phyloP scores from a whole-genome alignment of 30 jellyfish, hydroid and myxozoan genomes.

The Hydractinia echinata region DNA sequence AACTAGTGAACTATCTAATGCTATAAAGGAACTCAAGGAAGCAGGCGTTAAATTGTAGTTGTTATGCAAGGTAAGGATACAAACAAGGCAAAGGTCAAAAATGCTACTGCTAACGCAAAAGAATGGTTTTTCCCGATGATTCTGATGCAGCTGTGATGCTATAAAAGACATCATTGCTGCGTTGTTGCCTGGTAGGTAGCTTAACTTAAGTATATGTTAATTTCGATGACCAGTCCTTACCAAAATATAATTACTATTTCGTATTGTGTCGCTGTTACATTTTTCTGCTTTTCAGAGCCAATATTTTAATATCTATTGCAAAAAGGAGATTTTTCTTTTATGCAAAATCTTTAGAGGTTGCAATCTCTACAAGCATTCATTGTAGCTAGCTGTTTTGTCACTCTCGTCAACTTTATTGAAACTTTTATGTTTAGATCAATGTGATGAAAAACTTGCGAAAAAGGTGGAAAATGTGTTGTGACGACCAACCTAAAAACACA shows the following conservation, averaged over 20 bases:
- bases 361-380: too few relatives aligned
- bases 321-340: too few relatives aligned
- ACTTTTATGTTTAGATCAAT: background rate
- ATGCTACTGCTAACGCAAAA: conserved; percentile 22
- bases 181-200: conserved; percentile 45
- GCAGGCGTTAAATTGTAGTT: conserved; percentile 33
- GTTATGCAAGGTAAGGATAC: conserved; percentile 37
- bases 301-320: too few relatives aligned
- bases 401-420: too few relatives aligned
- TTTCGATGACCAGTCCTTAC: too few relatives aligned
- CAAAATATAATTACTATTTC: too few relatives aligned
- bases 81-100: conserved; percentile 12
- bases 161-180: conserved; percentile 46
- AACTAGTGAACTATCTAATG: background rate
- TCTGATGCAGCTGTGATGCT: conserved; percentile 31
- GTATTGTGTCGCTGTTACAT: too few relatives aligned
- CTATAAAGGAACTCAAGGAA: background rate
- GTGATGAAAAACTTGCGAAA: background rate
- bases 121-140: conserved; percentile 55
- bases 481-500: background rate
- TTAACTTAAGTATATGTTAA: too few relatives aligned
- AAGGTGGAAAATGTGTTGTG: background rate
- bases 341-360: too few relatives aligned
- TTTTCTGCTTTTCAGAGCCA: too few relatives aligned
- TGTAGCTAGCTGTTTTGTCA: too few relatives aligned